phyloP scores from a whole-genome alignment of 2,888 invertebrate species.

The Epicampocera succincta region DNA sequence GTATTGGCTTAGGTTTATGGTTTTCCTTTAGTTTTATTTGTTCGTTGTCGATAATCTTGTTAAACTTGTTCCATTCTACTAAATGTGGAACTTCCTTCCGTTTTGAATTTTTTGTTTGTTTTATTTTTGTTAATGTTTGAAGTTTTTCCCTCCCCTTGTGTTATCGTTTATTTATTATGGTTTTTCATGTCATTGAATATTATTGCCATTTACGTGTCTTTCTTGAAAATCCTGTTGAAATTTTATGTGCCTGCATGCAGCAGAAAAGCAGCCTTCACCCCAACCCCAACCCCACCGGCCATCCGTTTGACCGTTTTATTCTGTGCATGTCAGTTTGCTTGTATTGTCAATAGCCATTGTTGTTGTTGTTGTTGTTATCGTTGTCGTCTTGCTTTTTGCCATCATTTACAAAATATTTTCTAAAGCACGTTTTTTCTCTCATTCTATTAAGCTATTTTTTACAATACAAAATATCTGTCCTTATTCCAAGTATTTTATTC shows the following conservation, averaged over 20 bases:
- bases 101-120: slow-evolving; percentile 32
- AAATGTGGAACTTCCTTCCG: slow-evolving; percentile 66
- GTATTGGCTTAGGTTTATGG: slow-evolving; percentile 53
- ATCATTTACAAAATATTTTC: slow-evolving; percentile 53
- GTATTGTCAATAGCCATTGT: slow-evolving; percentile 18
- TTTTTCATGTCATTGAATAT: slow-evolving; percentile 66
- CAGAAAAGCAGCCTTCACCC: slow-evolving; percentile 17
- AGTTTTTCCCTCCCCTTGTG: slow-evolving; percentile 46
- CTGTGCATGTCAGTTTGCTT: slow-evolving; percentile 32
- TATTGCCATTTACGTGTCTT: slow-evolving; percentile 61
- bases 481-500: slow-evolving; percentile 41
- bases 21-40: slow-evolving; percentile 4
- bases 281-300: slow-evolving; percentile 13
- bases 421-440: slow-evolving; percentile 49
- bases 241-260: slow-evolving; percentile 44
- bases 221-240: slow-evolving; percentile 45
- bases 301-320: slow-evolving; percentile 35
- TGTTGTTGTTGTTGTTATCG: background rate
- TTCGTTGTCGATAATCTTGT: slow-evolving; percentile 65
- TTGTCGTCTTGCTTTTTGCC: background rate
- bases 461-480: slow-evolving; percentile 54
- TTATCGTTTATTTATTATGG: slow-evolving; percentile 51
- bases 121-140: slow-evolving; percentile 26
- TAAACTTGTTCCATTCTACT: slow-evolving; percentile 64
- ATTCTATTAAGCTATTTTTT: slow-evolving; percentile 47